Evolutionary conservation across 2,888 invertebrate genomes (phyloP), one percentile per base, ranked within the genome.

Genomic region (Drosophila flavopinicola): DNA sequence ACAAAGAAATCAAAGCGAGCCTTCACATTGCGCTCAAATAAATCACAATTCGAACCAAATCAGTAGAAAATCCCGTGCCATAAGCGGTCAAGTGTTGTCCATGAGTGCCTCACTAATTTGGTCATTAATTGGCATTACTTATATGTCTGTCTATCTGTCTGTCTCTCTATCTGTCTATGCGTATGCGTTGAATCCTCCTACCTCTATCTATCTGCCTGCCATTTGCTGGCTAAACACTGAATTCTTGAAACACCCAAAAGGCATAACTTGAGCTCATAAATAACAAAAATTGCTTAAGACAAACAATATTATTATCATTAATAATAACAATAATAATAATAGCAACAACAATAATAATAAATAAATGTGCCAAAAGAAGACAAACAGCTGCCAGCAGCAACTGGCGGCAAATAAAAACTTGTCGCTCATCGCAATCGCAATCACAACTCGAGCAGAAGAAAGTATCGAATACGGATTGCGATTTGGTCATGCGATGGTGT

Each of bases 401-500:
- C 45, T 11, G 42, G 17, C 15, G 3, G 11, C 32, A 68, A 83
- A 78, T 66, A 78, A 83, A 78, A 67, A 78, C 66, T 75, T 79
- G 77, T 74, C 80, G 51, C 57, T 53, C 63, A 39, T 39, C 71
- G 41, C 45, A 48, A 51, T 75, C 56, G 67, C 87, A 83, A 83
- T 87, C 83, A 83, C 83, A 87, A 84, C 79, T 87, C 83, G 83
- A 84, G 85, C 85, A 82, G 82, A 80, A 82, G 82, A 87, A 87
- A 85, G 83, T 74, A 83, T 66, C 63, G 75, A 53, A 78, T 82
- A 71, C 71, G 56, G 65, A 71, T 70, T 70, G 82, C 59, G 85
- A 86, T 85, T 87, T 84, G 84, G 87, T 85, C 87, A 87, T 85
- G 87, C 85, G 87, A 85, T 84, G 84, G 84, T 87, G 84, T 87